Base-by-base conservation (phyloP, 2,113 vertebrate genomes). In the Dromaius novaehollandiae region DNA sequence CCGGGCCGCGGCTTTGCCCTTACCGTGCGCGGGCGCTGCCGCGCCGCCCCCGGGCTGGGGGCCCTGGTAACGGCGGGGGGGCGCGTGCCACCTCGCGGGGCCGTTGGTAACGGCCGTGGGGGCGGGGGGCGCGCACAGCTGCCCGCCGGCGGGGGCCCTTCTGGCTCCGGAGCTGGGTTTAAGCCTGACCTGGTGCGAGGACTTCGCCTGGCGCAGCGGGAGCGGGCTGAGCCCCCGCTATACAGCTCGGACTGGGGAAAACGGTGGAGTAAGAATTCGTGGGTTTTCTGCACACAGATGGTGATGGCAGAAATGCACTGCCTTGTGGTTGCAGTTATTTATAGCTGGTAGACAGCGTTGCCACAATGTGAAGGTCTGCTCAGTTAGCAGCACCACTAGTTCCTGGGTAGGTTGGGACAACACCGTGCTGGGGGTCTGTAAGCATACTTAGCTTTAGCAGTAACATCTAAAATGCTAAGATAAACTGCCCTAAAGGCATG, bases 351-450 rank as follows among this genome's bases (percentile, higher is more conserved):
- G 56, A 10, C 13, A 48, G 2, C 73, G 11, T n/a, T 53, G 55
- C 48, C 6, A 0, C 28, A 6, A 26, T 7, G 0, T 4, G 66
- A 50, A 40, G 44, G 12, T 46, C n/a, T 76, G 55, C 56, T 32
- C 6, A 12, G 46, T 4, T 34, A 1, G 9, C 7, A 4, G 75
- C 80, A 22, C n/a, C 28, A 0, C 8, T 12, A 1, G 30, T 7
- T 25, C 50, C 34, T 18, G 4, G 0, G 21, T 36, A 18, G 18
- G 19, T 38, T 24, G 60, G 36, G 30, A 4, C 60, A 36, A 0
- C 22, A 0, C 10, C n/a, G n/a, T 38, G 13, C 16, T 61, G 16
- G 9, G 19, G 42, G 25, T 12, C 38, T 40, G 0, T 38, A 3
- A 26, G 40, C 51, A 13, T 38, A 38, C 36, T 38, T 48, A 25